Evolutionary conservation across 2,113 vertebrate genomes (phyloP).

Genomic region (Nerophis ophidion): DNA sequence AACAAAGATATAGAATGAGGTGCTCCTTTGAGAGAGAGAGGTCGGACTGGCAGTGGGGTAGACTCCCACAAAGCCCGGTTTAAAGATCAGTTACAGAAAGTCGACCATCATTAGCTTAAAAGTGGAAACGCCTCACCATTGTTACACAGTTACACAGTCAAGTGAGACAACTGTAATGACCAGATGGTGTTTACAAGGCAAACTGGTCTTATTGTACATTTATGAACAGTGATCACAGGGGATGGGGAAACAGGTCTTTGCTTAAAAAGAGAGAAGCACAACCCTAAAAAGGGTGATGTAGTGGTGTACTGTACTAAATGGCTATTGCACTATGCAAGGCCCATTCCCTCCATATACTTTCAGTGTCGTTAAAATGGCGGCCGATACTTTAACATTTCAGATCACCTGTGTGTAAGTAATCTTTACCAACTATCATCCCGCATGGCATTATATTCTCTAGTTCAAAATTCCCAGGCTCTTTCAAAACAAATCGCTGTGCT

Average conservation of each 20-base stretch:
- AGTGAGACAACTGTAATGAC: constrained; percentile 50
- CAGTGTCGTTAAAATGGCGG: constrained; percentile 3
- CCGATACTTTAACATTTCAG: neutral
- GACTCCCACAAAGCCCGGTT: constrained; percentile 67
- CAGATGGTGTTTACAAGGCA: constrained; percentile 53
- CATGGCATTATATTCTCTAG: no score
- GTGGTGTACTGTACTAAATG: constrained; percentile 23
- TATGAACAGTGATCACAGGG: constrained; percentile 41
- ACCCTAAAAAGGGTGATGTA: constrained; percentile 16
- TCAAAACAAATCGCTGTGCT: no score
- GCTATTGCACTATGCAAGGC: constrained; percentile 53
- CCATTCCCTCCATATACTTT: neutral
- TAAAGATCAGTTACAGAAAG: constrained; percentile 57
- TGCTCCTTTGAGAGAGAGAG: constrained; percentile 70
- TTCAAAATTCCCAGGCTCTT: no score
- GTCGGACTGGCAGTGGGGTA: constrained; percentile 71
- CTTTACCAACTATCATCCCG: no score
- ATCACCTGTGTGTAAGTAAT: no score
- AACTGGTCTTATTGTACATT: constrained; percentile 55
- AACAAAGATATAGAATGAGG: constrained; percentile 80
- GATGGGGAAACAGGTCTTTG: constrained; percentile 25
- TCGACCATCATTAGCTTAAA: constrained; percentile 52
- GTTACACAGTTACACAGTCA: constrained; percentile 54
- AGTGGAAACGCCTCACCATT: constrained; percentile 56
- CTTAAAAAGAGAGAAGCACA: constrained; percentile 15